These are phyloP conservation scores for Halesus radiatus DNA, from an alignment of 1,140 invertebrate species.

Conservation along the genomic window DNA sequence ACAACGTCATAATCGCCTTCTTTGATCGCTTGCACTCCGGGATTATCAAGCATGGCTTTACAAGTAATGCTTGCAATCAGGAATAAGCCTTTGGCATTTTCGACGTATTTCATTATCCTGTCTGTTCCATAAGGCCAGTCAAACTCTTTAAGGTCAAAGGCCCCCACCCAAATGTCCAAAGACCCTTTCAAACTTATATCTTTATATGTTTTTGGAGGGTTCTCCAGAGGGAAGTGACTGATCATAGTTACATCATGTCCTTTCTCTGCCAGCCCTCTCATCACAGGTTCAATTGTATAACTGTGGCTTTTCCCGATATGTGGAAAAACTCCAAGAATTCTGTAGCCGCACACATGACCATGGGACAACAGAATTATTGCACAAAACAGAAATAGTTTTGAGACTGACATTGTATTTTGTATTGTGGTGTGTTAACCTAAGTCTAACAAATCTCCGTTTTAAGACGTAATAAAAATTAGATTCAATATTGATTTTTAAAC, in stretches of 20 bases:
- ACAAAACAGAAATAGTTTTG: too few relatives aligned
- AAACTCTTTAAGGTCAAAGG: conserved; percentile 52
- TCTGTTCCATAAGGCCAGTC: conserved; percentile 50
- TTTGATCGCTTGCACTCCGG: conserved; percentile 65
- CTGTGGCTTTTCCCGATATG: conserved; percentile 80
- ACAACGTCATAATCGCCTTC: conserved; percentile 76
- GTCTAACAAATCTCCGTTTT: too few relatives aligned
- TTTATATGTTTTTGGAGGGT: conserved; percentile 70
- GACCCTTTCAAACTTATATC: conserved; percentile 69
- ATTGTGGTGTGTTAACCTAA: too few relatives aligned
- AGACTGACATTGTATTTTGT: too few relatives aligned
- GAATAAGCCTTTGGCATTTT: conserved; percentile 54
- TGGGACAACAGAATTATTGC: background rate
- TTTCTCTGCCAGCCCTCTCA: conserved; percentile 74
- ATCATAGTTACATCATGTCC: conserved; percentile 80
- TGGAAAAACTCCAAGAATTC: conserved; percentile 77
- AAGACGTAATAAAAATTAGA: too few relatives aligned
- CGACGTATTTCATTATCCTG: conserved; percentile 25
- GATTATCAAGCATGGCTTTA: conserved; percentile 62
- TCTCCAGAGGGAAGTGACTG: conserved; percentile 72
- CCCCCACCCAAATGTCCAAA: conserved; percentile 56
- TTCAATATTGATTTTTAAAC: too few relatives aligned
- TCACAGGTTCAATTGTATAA: conserved; percentile 74
- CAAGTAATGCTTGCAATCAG: conserved; percentile 68
- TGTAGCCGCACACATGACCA: conserved; percentile 58